Evolutionary conservation across 2,797 vertebrate species (phyloP).

Genomic region (Falco columbarius): DNA sequence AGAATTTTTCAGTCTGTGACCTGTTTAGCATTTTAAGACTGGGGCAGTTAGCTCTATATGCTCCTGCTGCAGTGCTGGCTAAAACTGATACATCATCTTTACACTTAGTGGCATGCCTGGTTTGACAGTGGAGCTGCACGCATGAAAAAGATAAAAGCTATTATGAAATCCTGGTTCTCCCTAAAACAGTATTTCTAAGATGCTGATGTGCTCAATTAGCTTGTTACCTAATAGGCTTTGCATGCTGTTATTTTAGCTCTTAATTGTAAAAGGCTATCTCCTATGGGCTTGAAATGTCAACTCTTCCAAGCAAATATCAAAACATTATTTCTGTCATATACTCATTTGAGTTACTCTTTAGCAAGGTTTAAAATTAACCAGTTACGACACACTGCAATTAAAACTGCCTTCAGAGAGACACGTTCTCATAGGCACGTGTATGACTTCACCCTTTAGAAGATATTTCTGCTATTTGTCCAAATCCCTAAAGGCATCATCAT

Average conservation of each 20-base stretch:
- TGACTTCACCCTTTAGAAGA: background rate
- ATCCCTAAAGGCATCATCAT: background rate
- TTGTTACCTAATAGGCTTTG: background rate
- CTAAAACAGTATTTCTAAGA: background rate
- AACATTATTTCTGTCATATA: background rate
- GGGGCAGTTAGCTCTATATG: background rate
- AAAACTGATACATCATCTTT: background rate
- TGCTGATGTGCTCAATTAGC: background rate
- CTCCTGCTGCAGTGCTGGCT: background rate
- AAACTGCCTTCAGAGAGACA: background rate
- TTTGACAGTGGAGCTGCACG: background rate
- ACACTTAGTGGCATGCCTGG: background rate
- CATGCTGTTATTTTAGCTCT: background rate
- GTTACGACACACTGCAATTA: background rate
- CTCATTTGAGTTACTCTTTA: background rate
- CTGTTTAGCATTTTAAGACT: background rate
- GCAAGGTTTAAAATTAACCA: background rate
- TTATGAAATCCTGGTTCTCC: background rate
- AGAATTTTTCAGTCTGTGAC: background rate
- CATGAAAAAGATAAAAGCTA: background rate
- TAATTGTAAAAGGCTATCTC: background rate
- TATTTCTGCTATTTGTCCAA: background rate
- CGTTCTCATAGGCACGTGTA: background rate
- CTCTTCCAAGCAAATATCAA: background rate
- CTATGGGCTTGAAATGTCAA: background rate